phyloP scores from a whole-genome alignment of 2,888 invertebrate species.

The Morinoia aosen region DNA sequence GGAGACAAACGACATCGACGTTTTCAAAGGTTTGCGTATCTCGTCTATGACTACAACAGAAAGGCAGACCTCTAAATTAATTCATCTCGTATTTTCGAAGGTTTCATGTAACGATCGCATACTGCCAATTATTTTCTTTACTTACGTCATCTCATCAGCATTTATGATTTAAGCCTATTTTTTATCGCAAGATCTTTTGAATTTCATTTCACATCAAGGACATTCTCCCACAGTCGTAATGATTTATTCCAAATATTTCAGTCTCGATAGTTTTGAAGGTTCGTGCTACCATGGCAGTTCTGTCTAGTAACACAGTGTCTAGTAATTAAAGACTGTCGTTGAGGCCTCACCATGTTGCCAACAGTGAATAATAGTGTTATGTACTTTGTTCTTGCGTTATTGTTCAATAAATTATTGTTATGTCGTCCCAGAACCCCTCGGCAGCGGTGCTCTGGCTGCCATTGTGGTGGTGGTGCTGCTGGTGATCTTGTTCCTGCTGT shows the following conservation, averaged over 20 bases:
- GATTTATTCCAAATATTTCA: background rate
- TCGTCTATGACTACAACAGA: too few species aligned
- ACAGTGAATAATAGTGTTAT: background rate
- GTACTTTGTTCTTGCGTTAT: background rate
- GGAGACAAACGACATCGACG: too few species aligned
- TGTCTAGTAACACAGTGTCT: too few species aligned
- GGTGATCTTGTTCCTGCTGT: conserved; percentile 57
- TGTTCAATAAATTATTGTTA: background rate
- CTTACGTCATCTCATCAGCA: background rate
- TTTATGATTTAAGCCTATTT: background rate
- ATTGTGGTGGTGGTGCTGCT: conserved; percentile 63
- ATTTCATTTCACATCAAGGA: background rate
- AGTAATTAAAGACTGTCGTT: background rate
- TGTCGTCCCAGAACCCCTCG: conserved; percentile 58
- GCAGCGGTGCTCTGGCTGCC: conserved; percentile 63
- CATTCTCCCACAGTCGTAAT: background rate
- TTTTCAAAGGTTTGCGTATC: too few species aligned
- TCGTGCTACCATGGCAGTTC: too few species aligned
- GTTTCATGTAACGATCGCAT: background rate
- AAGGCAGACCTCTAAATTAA: background rate
- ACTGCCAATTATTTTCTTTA: background rate
- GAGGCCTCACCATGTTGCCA: background rate
- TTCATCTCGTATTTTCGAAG: background rate
- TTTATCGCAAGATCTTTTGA: background rate
- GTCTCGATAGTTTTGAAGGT: too few species aligned